Percentiles rank a stretch among this genome's conserved stretches.
phyloP scores from a whole-genome alignment of 2,797 vertebrate species.

The Micrastur ruficollis region DNA sequence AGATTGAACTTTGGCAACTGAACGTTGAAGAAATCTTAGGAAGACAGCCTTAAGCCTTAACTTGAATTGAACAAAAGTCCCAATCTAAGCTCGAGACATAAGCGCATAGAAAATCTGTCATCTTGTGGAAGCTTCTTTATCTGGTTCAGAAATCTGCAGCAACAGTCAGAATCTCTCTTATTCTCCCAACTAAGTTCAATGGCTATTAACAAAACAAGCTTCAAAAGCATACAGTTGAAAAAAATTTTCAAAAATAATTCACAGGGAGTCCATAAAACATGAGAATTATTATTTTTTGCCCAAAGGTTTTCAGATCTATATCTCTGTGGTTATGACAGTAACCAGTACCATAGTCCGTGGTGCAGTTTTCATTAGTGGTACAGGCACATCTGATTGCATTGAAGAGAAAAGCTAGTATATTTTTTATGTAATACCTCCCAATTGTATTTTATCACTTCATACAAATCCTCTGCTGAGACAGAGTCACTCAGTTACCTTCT shows the following conservation, averaged over 20 bases:
- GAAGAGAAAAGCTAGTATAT: not conserved
- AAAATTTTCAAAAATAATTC: not conserved
- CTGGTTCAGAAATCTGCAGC: not conserved
- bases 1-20: not conserved
- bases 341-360: not conserved
- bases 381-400: not conserved
- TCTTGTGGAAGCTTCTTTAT: not conserved
- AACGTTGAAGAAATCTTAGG: not conserved
- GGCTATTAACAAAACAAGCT: not conserved
- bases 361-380: not conserved
- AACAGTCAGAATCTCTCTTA: not conserved
- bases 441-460: not conserved
- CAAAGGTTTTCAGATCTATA: not conserved
- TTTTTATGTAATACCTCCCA: not conserved
- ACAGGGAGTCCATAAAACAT: not conserved
- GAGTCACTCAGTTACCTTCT: not conserved
- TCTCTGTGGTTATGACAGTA: not conserved
- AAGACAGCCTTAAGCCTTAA: not conserved
- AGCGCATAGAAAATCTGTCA: not conserved
- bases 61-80: not conserved
- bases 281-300: not conserved
- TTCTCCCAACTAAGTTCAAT: not conserved
- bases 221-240: not conserved
- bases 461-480: not conserved
- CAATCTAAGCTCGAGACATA: not conserved